Evolutionary conservation across 2,113 vertebrate species (phyloP), one percentile per base, ranked within the genome.

Genomic region (Conger conger): DNA sequence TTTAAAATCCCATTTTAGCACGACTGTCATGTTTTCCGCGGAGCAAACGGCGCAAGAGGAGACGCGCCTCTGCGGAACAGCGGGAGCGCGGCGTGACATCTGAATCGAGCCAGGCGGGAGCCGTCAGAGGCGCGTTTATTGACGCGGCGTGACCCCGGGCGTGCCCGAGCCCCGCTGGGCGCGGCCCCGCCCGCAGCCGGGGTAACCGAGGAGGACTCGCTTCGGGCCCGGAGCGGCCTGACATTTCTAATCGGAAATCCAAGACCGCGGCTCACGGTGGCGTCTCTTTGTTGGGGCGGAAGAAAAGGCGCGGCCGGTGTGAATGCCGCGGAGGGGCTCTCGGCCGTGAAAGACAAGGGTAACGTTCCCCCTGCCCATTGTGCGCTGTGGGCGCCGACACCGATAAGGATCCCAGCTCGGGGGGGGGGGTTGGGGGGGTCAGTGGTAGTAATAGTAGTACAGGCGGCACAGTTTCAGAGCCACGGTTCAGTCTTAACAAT

Each of bases 181-280:
- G 0, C 17, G 35, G n/a, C 79, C 37, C 37, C 57, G 23, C 9
- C 53, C 35, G 42, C 4, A 78, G 50, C 53, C n/a, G 33, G 79
- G 45, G 81, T 77, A 83, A 81, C 86, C 40, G 60, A 81, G 77
- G 78, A 57, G 38, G 78, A 78, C 42, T 68, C 30, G 8, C 8
- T 3, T 4, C 33, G 36, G 23, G 23, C 85, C 83, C 78, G 84
- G 53, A 2, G 40, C 84, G 83, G 68, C 85, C 73, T 85, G 87
- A 91, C 88, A 87, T 86, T 87, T 85, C 83, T 81, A 84, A 81
- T 89, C 86, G 37, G 79, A 87, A 80, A 86, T 78, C 82, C 40
- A 84, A 87, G 83, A 86, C 45, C 45, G 84, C 83, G 76, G 50
- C 73, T 86, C 81, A 87, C 85, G 83, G 87, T 60, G 85, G 42